A percentile compares a stretch with the other conserved stretches of the same genome.
Conservation (phyloP, 2,113 vertebrate genomes). For the Microcebus jonahi region DNA sequence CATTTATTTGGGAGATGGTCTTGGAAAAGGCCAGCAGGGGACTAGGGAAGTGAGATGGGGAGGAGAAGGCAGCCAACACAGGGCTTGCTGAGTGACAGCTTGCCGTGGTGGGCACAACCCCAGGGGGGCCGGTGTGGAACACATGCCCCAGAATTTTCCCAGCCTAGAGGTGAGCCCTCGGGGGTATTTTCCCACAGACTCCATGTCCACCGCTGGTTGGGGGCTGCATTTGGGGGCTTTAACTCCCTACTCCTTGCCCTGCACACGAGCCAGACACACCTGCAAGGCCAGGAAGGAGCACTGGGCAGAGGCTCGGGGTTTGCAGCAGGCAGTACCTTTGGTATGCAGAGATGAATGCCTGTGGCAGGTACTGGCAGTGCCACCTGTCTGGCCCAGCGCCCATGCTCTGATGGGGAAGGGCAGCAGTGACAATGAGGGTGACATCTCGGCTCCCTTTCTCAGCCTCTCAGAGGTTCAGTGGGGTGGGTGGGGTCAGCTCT, state of each 20-base stretch:
- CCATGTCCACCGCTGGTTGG: background rate
- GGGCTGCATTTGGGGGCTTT: background rate
- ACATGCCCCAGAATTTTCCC: background rate
- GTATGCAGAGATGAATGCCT: background rate
- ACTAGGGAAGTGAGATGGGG: too few species aligned
- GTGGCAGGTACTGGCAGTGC: background rate
- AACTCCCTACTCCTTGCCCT: background rate
- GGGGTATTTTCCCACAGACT: background rate
- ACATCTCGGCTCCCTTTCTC: background rate
- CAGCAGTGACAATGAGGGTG: rapidly evolving
- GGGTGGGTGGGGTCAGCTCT: too few species aligned
- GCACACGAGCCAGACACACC: background rate
- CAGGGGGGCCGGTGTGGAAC: background rate
- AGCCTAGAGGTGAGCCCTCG: background rate
- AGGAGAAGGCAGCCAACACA: background rate
- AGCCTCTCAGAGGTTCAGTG: background rate
- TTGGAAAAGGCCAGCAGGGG: background rate
- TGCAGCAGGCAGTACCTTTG: too few species aligned
- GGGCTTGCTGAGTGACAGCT: rapidly evolving
- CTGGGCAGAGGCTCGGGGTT: rapidly evolving
- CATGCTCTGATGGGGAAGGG: background rate
- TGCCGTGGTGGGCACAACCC: background rate
- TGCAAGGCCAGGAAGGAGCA: background rate
- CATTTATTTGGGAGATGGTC: background rate
- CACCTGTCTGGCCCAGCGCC: background rate